Percentiles rank a stretch among this genome's conserved stretches.
Conservation (phyloP, 1,140 invertebrate genomes). For the Calliopsis andreniformis region DNA sequence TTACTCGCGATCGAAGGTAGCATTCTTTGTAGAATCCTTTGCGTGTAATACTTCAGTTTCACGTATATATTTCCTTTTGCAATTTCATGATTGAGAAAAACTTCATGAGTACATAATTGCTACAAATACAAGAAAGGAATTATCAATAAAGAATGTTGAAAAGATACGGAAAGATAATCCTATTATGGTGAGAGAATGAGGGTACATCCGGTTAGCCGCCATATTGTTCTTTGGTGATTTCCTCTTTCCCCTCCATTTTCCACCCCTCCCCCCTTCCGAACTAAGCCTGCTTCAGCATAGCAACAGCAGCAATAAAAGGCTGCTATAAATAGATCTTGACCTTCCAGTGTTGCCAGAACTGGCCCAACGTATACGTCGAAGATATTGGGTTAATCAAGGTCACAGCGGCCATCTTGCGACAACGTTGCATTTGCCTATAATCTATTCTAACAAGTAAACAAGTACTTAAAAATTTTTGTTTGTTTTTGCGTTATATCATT, state of each 20-base stretch:
- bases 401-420: slow-evolving; percentile 50
- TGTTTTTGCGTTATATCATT: background rate
- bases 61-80: slow-evolving; percentile 32
- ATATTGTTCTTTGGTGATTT: slow-evolving; percentile 69
- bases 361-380: slow-evolving; percentile 52
- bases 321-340: slow-evolving; percentile 72
- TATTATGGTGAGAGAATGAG: slow-evolving; percentile 57
- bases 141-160: background rate
- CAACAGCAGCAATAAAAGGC: slow-evolving; percentile 74
- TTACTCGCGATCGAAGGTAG: slow-evolving; percentile 2
- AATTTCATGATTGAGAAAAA: slow-evolving; percentile 39
- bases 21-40: slow-evolving; percentile 4
- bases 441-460: background rate
- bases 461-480: too few species aligned
- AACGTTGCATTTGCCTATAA: slow-evolving; percentile 54
- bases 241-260: slow-evolving; percentile 45
- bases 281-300: slow-evolving; percentile 68
- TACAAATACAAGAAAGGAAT: slow-evolving; percentile 20
- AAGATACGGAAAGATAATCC: slow-evolving; percentile 29
- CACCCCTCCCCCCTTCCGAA: slow-evolving; percentile 16
- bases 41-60: slow-evolving; percentile 14
- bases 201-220: slow-evolving; percentile 66
- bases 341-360: slow-evolving; percentile 73
- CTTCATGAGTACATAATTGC: slow-evolving; percentile 14
- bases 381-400: slow-evolving; percentile 61